These are phyloP conservation scores for Slavum lentiscoides DNA, from an alignment of 2,888 invertebrate genomes.

Conservation along the genomic window DNA sequence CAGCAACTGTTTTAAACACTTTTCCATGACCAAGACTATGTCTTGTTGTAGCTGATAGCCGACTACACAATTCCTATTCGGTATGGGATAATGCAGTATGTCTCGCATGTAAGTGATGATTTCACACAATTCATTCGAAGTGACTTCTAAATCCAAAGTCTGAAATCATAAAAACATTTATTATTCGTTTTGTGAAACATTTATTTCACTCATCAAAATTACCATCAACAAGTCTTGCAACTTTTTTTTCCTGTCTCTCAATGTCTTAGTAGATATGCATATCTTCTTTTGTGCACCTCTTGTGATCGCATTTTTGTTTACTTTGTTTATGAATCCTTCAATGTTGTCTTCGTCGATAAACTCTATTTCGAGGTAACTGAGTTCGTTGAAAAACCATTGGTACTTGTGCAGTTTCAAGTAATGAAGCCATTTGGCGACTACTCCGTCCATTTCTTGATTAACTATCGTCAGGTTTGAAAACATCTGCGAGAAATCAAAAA, in stretches of 20 bases:
- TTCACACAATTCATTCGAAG: slow-evolving; percentile 27
- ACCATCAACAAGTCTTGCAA: slow-evolving; percentile 19
- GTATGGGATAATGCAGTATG: slow-evolving; percentile 35
- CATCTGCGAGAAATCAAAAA: too few relatives aligned
- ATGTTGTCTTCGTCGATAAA: slow-evolving; percentile 37
- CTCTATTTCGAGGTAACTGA: slow-evolving; percentile 36
- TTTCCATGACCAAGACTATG: slow-evolving; percentile 21
- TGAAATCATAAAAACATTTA: neutral
- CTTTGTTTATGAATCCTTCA: slow-evolving; percentile 41
- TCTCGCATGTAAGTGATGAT: slow-evolving; percentile 30
- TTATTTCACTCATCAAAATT: neutral
- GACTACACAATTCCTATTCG: slow-evolving; percentile 31
- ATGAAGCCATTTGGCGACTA: slow-evolving; percentile 20
- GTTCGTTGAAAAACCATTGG: slow-evolving; percentile 41
- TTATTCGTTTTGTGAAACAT: neutral
- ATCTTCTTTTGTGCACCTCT: slow-evolving; percentile 46
- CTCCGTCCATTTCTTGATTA: slow-evolving; percentile 35
- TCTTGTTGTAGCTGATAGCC: slow-evolving; percentile 24
- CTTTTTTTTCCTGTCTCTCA: slow-evolving; percentile 13
- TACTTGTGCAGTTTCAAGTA: slow-evolving; percentile 47
- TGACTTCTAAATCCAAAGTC: slow-evolving; percentile 42
- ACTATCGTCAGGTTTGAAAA: neutral
- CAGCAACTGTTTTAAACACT: slow-evolving; percentile 2
- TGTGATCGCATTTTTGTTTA: slow-evolving; percentile 22
- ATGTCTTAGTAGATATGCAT: slow-evolving; percentile 6